Percentiles rank a stretch among this genome's conserved stretches.
These are phyloP conservation scores for Drosophila repletoides DNA, from an alignment of 1,140 invertebrate species.

Conservation along the genomic window DNA sequence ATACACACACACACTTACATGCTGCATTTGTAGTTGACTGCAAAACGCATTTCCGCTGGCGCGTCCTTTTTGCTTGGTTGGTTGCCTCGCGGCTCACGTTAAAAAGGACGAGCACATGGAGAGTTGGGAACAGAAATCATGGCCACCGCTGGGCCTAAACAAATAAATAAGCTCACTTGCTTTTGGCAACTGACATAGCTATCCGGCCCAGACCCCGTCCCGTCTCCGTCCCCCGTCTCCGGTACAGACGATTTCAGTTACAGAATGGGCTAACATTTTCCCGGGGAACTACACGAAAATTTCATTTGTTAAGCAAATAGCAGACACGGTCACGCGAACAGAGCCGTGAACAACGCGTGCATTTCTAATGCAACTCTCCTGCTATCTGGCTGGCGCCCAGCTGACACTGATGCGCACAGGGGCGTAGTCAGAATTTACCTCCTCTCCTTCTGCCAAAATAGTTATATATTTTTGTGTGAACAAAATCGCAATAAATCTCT, in stretches of 20 bases:
- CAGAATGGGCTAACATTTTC: constrained; percentile 12
- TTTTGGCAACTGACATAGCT: constrained; percentile 68
- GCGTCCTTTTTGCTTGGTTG: constrained; percentile 46
- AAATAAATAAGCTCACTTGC: constrained; percentile 75
- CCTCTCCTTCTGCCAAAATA: too few species aligned
- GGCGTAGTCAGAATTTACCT: too few species aligned
- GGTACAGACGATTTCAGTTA: too few species aligned
- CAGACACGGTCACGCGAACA: constrained; percentile 37
- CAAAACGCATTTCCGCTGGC: constrained; percentile 69
- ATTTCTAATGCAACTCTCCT: constrained; percentile 45
- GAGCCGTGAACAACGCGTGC: constrained; percentile 48
- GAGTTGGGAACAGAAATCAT: constrained; percentile 39
- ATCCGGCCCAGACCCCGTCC: constrained; percentile 41
- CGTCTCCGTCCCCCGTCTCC: too few species aligned
- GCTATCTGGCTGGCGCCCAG: constrained; percentile 53
- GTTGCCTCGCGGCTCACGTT: constrained; percentile 20
- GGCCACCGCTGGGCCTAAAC: constrained; percentile 72
- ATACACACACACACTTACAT: constrained; percentile 1
- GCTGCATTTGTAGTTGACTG: constrained; percentile 67
- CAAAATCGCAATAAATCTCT: too few species aligned
- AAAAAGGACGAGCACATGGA: neutral
- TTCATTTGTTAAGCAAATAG: constrained; percentile 79
- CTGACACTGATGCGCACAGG: too few species aligned
- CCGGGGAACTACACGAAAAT: constrained; percentile 63
- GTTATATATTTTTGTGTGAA: too few species aligned